Evolutionary conservation across 2,888 invertebrate genomes (phyloP), one percentile per base, ranked within the genome.

Genomic region (Ophion costatus): DNA sequence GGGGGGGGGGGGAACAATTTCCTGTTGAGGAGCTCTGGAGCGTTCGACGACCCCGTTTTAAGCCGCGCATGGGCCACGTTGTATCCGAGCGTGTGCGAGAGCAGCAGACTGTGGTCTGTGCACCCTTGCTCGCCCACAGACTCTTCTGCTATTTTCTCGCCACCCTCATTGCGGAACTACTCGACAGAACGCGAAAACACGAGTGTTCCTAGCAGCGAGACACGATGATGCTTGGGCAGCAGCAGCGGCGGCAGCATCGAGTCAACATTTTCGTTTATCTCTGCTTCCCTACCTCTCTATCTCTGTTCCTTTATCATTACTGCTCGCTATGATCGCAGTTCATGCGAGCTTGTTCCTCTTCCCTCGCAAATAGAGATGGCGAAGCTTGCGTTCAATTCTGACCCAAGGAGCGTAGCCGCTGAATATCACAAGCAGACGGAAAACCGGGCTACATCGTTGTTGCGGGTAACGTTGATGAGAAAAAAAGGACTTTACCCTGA

Each of bases 21-120:
- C 75, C 79, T 70, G 76, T 69, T 59, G 69, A 82, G 74, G 75
- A 83, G 69, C 45, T 82, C 64, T 70, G 75, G 78, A 73, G 84
- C 80, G 85, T 83, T 79, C 80, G 76, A 82, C 83, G 83, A 86
- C 75, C 85, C 70, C 79, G 80, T 84, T 84, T 75, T 66, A 70
- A 76, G 75, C 74, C 22, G 77, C 56, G 67, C 51, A 33, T 20
- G 51, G 20, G n/a, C 42, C 42, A 61, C 76, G 76, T 76, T 69
- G 81, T 85, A 82, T 80, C 71, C 84, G 76, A 81, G 82, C 64
- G 51, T 57, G 38, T 4, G 22, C 67, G 69, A 45, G 83, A 78
- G 42, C 1, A 38, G 63, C 7, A 24, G 51, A 56, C 42, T 57
- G 74, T 63, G 64, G 59, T 69, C 45, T 20, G 11, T 38, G 75